These are phyloP conservation scores for Xiphorhynchus elegans DNA, from an alignment of 2,113 vertebrate genomes.

Conservation along the genomic window DNA sequence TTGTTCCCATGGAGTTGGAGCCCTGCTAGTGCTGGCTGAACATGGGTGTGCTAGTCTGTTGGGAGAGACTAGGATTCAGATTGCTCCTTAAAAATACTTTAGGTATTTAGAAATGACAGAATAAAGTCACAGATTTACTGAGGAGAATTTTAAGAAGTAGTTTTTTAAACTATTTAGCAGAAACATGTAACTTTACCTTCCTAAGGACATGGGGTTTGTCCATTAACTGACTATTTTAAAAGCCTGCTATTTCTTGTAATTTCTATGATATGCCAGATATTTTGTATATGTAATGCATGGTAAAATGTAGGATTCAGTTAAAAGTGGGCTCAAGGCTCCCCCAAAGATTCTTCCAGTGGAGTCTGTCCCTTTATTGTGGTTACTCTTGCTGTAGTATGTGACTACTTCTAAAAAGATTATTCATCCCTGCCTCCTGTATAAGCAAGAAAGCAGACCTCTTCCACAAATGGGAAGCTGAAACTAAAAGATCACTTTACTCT, in stretches of 20 bases:
- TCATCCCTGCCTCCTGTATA: background rate
- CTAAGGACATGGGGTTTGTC: background rate
- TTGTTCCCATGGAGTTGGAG: background rate
- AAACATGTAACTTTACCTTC: background rate
- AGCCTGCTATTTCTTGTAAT: conserved; percentile 14
- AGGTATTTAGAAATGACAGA: background rate
- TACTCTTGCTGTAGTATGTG: background rate
- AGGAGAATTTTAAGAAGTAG: background rate
- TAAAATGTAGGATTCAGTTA: background rate
- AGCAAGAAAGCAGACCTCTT: background rate
- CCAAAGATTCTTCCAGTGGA: background rate
- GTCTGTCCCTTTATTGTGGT: background rate
- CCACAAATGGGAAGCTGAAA: background rate
- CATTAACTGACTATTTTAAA: conserved; percentile 1
- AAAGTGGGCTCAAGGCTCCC: background rate
- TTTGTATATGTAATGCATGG: background rate
- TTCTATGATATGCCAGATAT: background rate
- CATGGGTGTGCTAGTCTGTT: background rate
- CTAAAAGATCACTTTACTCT: background rate
- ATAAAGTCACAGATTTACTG: background rate
- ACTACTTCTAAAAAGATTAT: background rate
- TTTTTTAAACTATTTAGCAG: background rate
- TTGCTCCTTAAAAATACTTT: background rate
- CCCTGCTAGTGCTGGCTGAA: background rate
- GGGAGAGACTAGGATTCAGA: background rate